phyloP scores from a whole-genome alignment of 2,113 vertebrate genomes.

The Etia nguti region DNA sequence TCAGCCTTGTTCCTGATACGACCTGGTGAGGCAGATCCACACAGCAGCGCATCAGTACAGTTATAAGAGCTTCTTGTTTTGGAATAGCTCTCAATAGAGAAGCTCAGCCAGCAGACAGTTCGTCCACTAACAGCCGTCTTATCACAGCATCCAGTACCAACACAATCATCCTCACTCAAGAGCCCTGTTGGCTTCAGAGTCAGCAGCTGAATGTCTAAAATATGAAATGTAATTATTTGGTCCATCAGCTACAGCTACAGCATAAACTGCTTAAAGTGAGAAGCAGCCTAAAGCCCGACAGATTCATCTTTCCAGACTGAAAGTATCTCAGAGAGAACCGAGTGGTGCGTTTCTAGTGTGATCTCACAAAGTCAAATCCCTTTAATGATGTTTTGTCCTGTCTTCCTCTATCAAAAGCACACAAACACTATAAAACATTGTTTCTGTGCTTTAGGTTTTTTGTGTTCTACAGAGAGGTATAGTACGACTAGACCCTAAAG shows the following conservation, averaged over 20 bases:
- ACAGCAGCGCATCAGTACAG: not conserved
- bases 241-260: not conserved
- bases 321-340: fast-evolving
- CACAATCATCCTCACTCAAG: not conserved
- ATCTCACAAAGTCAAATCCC: not conserved
- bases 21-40: constrained; percentile 63
- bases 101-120: not conserved
- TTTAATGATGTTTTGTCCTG: not conserved
- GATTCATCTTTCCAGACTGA: not conserved
- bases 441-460: not conserved
- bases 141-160: not conserved
- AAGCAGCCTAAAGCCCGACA: not conserved
- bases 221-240: constrained; percentile 18
- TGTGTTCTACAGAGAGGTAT: not conserved
- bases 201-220: not conserved
- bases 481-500: not conserved
- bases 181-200: not conserved
- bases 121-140: not conserved
- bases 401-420: not conserved
- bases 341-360: not conserved
- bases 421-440: not conserved
- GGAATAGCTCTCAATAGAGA: not conserved
- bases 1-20: constrained; percentile 91
- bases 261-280: not conserved
- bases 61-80: not conserved